Percentiles rank a stretch among this genome's conserved stretches.
Conservation (phyloP, 2,797 vertebrate genomes). For the Percopsis omiscomaycus region DNA sequence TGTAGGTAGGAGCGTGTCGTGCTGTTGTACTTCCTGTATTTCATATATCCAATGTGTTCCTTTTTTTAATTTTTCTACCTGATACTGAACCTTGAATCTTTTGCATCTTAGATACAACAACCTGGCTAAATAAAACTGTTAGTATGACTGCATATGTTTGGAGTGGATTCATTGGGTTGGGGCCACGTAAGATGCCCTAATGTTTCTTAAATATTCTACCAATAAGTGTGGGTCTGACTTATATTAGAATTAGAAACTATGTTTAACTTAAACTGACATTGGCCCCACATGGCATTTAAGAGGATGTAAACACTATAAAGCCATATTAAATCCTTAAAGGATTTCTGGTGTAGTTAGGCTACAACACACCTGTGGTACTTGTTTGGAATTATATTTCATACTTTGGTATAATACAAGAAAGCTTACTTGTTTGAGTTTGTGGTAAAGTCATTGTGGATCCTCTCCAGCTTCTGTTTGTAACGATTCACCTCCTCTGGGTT, state of each 20-base stretch:
- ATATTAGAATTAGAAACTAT: too few species aligned
- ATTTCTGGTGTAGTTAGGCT: too few species aligned
- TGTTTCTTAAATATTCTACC: not conserved
- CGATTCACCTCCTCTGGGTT: conserved; percentile 82
- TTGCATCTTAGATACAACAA: conserved; percentile 81
- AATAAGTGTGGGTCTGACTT: too few species aligned
- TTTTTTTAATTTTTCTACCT: conserved; percentile 82
- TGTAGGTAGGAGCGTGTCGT: conserved; percentile 54
- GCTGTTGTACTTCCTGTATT: conserved; percentile 67
- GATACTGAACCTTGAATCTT: conserved; percentile 72
- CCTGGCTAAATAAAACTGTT: conserved; percentile 76
- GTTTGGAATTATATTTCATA: not conserved
- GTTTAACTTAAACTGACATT: too few species aligned
- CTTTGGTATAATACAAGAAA: conserved; percentile 18
- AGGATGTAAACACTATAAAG: too few species aligned
- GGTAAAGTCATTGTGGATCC: conserved; percentile 85
- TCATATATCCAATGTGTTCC: conserved; percentile 71
- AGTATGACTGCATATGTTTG: conserved; percentile 34
- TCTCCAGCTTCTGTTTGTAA: conserved; percentile 90
- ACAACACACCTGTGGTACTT: too few species aligned
- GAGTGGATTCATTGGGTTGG: conserved; percentile 7
- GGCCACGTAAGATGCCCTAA: not conserved
- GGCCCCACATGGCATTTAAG: too few species aligned
- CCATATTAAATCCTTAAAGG: too few species aligned
- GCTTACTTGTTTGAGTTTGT: conserved; percentile 80